Evolutionary conservation across 2,888 invertebrate species (phyloP).

Genomic region (Eupithecia inturbata): DNA sequence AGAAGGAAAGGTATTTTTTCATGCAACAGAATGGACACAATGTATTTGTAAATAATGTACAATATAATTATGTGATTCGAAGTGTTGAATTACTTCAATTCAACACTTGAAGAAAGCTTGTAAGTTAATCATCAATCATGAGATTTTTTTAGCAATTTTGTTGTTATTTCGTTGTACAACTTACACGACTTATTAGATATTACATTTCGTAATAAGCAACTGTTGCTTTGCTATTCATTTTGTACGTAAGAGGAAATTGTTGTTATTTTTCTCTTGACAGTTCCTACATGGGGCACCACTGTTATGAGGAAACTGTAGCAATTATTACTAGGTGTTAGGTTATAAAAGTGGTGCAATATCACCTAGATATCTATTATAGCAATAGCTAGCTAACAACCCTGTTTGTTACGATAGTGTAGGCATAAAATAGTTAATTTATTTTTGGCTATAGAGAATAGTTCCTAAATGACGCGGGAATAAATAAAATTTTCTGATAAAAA

Average conservation of each 20-base stretch:
- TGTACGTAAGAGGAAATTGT: slow-evolving; percentile 12
- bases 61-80: slow-evolving; percentile 70
- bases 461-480: slow-evolving; percentile 58
- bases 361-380: slow-evolving; percentile 22
- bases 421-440: slow-evolving; percentile 42
- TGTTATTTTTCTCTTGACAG: slow-evolving; percentile 13
- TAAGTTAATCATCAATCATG: slow-evolving; percentile 61
- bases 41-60: slow-evolving; percentile 77
- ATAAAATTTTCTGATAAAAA: slow-evolving; percentile 71
- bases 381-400: slow-evolving; percentile 30
- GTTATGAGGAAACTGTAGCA: slow-evolving; percentile 8
- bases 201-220: slow-evolving; percentile 22
- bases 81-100: too few relatives aligned
- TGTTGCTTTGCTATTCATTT: slow-evolving; percentile 28
- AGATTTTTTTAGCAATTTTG: slow-evolving; percentile 47
- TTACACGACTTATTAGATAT: slow-evolving; percentile 18
- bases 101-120: slow-evolving; percentile 67
- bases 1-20: not conserved
- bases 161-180: slow-evolving; percentile 36
- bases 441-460: slow-evolving; percentile 52
- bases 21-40: slow-evolving; percentile 20
- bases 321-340: slow-evolving; percentile 9
- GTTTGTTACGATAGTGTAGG: slow-evolving; percentile 38
- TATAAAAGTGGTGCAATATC: slow-evolving; percentile 19
- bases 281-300: not conserved